These are phyloP conservation scores for Lepus timidus DNA, from an alignment of 2,113 vertebrate species.

Conservation along the genomic window DNA sequence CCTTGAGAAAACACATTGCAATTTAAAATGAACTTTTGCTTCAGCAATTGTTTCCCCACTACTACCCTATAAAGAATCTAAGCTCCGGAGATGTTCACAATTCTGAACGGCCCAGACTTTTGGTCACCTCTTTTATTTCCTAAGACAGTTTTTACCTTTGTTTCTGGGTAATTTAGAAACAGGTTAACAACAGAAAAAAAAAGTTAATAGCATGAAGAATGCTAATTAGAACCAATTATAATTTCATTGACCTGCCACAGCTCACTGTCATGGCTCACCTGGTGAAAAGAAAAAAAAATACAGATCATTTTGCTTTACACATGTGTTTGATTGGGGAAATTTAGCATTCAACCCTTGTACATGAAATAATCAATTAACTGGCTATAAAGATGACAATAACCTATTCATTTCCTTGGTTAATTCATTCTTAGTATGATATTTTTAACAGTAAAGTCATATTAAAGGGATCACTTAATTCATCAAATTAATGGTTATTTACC, in stretches of 20 bases:
- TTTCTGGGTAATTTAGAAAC: constrained; percentile 16
- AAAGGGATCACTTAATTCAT: constrained; percentile 28
- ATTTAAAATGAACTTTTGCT: constrained; percentile 52
- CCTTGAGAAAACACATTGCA: neutral
- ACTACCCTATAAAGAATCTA: neutral
- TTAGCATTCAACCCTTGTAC: constrained; percentile 42
- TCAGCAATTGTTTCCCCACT: neutral
- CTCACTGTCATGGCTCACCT: constrained; percentile 64
- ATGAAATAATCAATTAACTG: constrained; percentile 54
- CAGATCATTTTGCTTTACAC: constrained; percentile 35
- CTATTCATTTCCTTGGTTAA: neutral
- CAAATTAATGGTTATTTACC: neutral
- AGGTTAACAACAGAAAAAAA: constrained; percentile 52
- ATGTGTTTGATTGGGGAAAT: constrained; percentile 32
- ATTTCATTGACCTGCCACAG: constrained; percentile 66
- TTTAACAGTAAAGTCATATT: constrained; percentile 25
- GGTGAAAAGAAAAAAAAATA: neutral
- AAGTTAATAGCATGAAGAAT: constrained; percentile 68
- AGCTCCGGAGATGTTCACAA: neutral
- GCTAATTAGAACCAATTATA: constrained; percentile 74
- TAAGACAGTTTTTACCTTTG: constrained; percentile 48
- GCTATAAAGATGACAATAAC: neutral
- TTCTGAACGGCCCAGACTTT: neutral
- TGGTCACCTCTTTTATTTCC: constrained; percentile 33
- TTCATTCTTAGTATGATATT: constrained; percentile 58